Evolutionary conservation across 2,113 vertebrate genomes (phyloP).

Genomic region (Struthio camelus): DNA sequence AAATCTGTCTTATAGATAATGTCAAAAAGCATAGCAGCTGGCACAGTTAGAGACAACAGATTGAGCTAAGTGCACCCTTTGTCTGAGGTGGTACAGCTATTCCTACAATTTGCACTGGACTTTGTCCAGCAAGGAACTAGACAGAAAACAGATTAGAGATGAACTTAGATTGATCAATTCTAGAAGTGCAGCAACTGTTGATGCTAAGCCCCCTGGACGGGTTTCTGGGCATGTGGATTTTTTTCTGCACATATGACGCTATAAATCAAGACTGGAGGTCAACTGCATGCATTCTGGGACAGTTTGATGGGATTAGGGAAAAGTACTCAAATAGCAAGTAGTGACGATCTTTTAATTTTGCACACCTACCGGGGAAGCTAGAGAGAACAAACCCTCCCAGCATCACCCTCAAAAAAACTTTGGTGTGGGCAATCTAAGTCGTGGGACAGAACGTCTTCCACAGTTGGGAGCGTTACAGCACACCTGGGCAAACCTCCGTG

Average conservation of each 20-base stretch:
- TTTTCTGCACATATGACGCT: fast-evolving
- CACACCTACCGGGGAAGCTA: neutral
- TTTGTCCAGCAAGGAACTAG: neutral
- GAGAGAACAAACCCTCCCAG: neutral
- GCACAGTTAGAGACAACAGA: too few relatives aligned
- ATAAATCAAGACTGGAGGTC: too few relatives aligned
- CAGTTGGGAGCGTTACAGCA: fast-evolving
- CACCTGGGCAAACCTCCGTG: fast-evolving
- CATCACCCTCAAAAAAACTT: neutral
- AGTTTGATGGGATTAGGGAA: fast-evolving
- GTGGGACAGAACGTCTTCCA: neutral
- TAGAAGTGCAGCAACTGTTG: neutral
- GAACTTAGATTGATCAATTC: neutral
- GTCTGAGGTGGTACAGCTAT: neutral
- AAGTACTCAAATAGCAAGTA: neutral
- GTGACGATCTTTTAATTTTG: neutral
- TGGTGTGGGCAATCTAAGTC: too few relatives aligned
- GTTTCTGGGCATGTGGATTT: fast-evolving
- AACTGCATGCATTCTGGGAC: fast-evolving
- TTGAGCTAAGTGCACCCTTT: neutral
- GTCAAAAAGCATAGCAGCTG: neutral
- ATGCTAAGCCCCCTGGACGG: neutral
- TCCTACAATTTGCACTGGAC: fast-evolving
- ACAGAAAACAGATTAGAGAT: neutral
- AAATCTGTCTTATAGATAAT: neutral